Base-by-base conservation (phyloP, 1,140 invertebrate species). In the Drosophila nikananu region DNA sequence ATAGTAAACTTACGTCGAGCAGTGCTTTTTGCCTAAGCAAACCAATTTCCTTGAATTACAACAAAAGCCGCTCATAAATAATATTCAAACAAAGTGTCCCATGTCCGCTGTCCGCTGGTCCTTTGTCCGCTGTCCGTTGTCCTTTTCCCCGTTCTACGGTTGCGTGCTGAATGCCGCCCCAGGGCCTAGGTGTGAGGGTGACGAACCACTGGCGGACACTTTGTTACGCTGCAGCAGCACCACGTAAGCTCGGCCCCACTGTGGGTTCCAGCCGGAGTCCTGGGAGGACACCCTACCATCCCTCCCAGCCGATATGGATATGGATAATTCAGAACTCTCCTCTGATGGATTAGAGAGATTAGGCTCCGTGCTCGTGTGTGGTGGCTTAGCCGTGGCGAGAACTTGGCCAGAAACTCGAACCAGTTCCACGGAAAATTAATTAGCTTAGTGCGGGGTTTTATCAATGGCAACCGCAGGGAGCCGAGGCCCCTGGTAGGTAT, bases 61-160 rank as follows among this genome's bases (percentile, higher is more conserved):
- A 87, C 72, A 87, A 86, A 86, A 87, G 83, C 84, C 81, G 67
- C 72, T 80, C 83, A 86, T 87, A 86, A 86, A 86, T 86, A 86
- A 86, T 78, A 86, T 80, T 83, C 80, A 86, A 86, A 86, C 84
- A 83, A 86, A 86, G 83, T 86, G 84, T 87, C 83, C 83, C 49
- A 62, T 86, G 67, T 65, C 74, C 79, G 19, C 7, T 60, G 41
- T 51, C 35, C 23, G 3, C 10, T 84, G 68, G 68, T 80, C 82
- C 82, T 1, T 1, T 68, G 68, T 70, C 64, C 63, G 2, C 1
- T 27, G 30, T 23, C 39, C 61, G n/a, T 21, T 48, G 41, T 52
- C 39, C 41, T 21, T 15, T 7, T 27, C 41, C 46, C 57, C 55
- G 13, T 25, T 37, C 13, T 39, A 52, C 70, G 65, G 3, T 44